Evolutionary conservation across 23 tunicate species (phyloP).

Genomic region (Diplosoma virens): DNA sequence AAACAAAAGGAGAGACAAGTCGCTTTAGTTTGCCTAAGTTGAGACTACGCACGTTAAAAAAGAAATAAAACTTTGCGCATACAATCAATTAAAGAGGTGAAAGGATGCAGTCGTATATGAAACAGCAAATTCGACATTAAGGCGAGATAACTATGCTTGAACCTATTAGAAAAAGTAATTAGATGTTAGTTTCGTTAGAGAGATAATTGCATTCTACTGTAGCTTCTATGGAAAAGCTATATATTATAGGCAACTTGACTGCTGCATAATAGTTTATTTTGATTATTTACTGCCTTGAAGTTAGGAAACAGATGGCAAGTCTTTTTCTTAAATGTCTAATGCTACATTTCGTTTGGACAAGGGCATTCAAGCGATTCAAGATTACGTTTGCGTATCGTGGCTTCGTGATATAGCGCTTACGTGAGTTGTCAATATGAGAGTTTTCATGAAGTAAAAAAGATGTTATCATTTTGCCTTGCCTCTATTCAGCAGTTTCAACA

Average conservation of each 20-base stretch:
- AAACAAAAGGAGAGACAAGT: slow-evolving; percentile 59
- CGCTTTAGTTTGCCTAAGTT: slow-evolving; percentile 19
- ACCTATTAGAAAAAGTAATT: too few relatives aligned
- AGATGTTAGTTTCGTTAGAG: too few relatives aligned
- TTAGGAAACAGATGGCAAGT: neutral
- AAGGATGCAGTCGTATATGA: slow-evolving; percentile 14
- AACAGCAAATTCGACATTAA: slow-evolving; percentile 11
- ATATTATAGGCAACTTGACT: too few relatives aligned
- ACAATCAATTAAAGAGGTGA: slow-evolving; percentile 63
- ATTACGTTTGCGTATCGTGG: neutral
- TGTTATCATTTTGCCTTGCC: too few relatives aligned
- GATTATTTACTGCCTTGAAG: neutral
- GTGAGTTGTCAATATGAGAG: slow-evolving; percentile 3
- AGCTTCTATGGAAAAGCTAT: too few relatives aligned
- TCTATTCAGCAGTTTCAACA: too few relatives aligned
- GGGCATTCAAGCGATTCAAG: slow-evolving; percentile 11
- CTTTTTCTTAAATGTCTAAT: neutral
- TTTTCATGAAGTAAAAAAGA: slow-evolving; percentile 7
- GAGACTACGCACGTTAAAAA: slow-evolving; percentile 25
- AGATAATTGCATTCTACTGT: too few relatives aligned
- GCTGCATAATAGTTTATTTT: too few relatives aligned
- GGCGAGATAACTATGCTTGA: too few relatives aligned
- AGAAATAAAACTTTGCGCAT: slow-evolving; percentile 31
- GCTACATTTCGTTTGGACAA: slow-evolving; percentile 1
- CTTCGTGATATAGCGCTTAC: neutral